These are phyloP conservation scores for Mohoua ochrocephala DNA, from an alignment of 2,113 vertebrate species.

Conservation along the genomic window DNA sequence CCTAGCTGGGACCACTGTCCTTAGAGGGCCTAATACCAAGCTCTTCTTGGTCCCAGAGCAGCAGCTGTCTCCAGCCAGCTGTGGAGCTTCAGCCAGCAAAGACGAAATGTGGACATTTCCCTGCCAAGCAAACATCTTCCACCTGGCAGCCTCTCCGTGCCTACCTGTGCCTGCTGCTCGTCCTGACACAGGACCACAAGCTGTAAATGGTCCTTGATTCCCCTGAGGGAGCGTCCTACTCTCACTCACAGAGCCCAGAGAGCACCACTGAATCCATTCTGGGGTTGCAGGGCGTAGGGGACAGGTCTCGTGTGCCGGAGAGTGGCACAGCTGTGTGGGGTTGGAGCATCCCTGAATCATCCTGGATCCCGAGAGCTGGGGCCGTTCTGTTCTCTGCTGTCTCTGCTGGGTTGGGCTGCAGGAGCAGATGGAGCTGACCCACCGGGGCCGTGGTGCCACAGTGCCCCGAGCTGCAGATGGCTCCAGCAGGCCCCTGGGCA, in stretches of 20 bases:
- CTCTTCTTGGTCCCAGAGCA: not conserved
- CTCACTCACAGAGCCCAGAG: not conserved
- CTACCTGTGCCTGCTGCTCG: not conserved
- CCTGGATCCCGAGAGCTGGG: rapidly evolving
- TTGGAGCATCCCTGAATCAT: not conserved
- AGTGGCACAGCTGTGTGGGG: not conserved
- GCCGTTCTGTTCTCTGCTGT: rapidly evolving
- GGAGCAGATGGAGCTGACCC: too few relatives aligned
- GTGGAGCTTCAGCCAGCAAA: not conserved
- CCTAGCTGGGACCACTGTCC: not conserved
- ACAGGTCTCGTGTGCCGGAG: not conserved
- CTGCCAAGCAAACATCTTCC: not conserved
- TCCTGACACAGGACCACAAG: not conserved
- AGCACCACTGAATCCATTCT: not conserved
- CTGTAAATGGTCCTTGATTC: not conserved
- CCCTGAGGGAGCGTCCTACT: not conserved
- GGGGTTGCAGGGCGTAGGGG: not conserved
- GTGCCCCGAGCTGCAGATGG: not conserved
- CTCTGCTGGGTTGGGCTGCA: rapidly evolving
- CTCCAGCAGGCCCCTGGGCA: not conserved
- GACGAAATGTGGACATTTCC: not conserved
- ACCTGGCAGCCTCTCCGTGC: not conserved
- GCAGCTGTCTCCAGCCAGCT: not conserved
- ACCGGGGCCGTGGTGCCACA: not conserved
- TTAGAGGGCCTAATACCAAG: not conserved